Evolutionary conservation across 2,888 invertebrate species (phyloP).

Genomic region (Trypoxylon attenuatum): DNA sequence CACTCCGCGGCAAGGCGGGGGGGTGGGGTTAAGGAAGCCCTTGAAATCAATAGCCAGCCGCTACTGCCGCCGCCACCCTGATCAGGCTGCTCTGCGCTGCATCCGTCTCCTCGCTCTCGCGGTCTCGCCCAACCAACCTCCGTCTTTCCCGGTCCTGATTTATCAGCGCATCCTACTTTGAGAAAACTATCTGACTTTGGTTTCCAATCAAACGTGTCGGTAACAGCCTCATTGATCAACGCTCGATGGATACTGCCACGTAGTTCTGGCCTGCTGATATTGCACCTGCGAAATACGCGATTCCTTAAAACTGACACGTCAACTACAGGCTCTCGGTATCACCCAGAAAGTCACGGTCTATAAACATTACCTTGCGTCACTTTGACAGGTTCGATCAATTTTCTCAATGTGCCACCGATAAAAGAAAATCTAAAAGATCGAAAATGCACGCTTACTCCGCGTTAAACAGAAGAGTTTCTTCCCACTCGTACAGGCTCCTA

Average conservation of each 20-base stretch:
- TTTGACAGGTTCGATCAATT: too few species aligned
- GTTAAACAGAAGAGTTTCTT: too few species aligned
- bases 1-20: conserved; percentile 60
- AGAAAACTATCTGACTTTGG: conserved; percentile 47
- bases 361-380: too few species aligned
- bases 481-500: too few species aligned
- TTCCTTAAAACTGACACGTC: too few species aligned
- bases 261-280: conserved; percentile 11
- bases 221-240: conserved; percentile 28
- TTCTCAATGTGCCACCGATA: too few species aligned
- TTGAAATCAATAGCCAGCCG: conserved; percentile 74
- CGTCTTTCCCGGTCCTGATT: conserved; percentile 46
- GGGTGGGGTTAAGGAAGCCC: conserved; percentile 71
- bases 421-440: too few species aligned
- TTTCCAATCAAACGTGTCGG: conserved; percentile 43
- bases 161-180: conserved; percentile 45
- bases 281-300: too few species aligned
- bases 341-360: too few species aligned
- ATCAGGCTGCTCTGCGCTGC: conserved; percentile 66
- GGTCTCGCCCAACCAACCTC: conserved; percentile 35
- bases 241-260: conserved; percentile 15
- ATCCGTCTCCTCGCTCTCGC: conserved; percentile 61
- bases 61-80: conserved; percentile 71
- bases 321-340: too few species aligned
- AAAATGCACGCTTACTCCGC: too few species aligned